Evolutionary conservation across 2,888 invertebrate species (phyloP).

Genomic region (Didymodactylos carnosus): DNA sequence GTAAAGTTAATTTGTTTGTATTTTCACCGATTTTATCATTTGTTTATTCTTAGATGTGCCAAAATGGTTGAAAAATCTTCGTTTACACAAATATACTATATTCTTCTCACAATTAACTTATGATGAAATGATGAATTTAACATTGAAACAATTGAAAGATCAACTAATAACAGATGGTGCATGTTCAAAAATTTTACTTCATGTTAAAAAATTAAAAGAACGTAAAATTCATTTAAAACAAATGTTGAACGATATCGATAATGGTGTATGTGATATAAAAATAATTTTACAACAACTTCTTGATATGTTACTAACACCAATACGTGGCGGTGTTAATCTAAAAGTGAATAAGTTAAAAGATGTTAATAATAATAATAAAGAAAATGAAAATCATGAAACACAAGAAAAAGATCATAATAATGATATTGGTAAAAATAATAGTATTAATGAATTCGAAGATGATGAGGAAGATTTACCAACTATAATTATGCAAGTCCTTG

Average conservation of each 20-base stretch:
- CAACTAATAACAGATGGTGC: slow-evolving; percentile 81
- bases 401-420: not conserved
- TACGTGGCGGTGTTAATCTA: too few relatives aligned
- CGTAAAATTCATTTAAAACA: not conserved
- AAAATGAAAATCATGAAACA: too few relatives aligned
- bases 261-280: not conserved
- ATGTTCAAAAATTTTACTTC: slow-evolving; percentile 49
- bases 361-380: too few relatives aligned
- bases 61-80: slow-evolving; percentile 69
- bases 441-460: too few relatives aligned
- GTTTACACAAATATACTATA: slow-evolving; percentile 84
- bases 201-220: slow-evolving; percentile 7
- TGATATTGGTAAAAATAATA: too few relatives aligned
- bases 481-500: not conserved
- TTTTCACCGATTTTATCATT: not conserved
- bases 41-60: slow-evolving; percentile 40
- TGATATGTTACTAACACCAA: not conserved
- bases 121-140: slow-evolving; percentile 72
- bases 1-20: not conserved
- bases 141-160: slow-evolving; percentile 55
- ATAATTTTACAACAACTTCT: not conserved
- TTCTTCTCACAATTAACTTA: slow-evolving; percentile 73
- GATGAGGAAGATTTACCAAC: not conserved
- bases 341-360: too few relatives aligned
- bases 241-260: not conserved